These are phyloP conservation scores for Drusus annulatus DNA, from an alignment of 1,140 invertebrate species.

Conservation along the genomic window DNA sequence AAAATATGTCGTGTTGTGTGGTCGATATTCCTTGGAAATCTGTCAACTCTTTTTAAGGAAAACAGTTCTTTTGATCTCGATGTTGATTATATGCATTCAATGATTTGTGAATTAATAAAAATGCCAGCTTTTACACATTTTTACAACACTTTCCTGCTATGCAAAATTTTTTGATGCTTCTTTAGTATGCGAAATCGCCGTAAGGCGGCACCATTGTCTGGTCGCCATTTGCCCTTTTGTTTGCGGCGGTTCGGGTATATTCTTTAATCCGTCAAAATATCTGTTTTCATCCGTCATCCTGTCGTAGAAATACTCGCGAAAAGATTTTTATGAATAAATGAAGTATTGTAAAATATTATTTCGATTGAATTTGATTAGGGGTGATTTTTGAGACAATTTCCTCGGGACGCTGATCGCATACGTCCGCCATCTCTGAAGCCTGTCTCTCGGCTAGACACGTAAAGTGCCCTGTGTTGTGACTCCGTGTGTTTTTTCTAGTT, in stretches of 20 bases:
- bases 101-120: neutral
- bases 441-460: slow-evolving; percentile 54
- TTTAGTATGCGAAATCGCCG: slow-evolving; percentile 44
- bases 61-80: neutral
- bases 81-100: slow-evolving; percentile 17
- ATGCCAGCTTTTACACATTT: neutral
- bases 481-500: slow-evolving; percentile 50
- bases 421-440: slow-evolving; percentile 55
- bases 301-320: slow-evolving; percentile 44
- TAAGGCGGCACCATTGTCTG: slow-evolving; percentile 49
- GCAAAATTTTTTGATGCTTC: slow-evolving; percentile 38
- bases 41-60: slow-evolving; percentile 17
- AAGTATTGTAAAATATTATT: slow-evolving; percentile 38
- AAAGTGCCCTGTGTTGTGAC: slow-evolving; percentile 55
- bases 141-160: slow-evolving; percentile 27
- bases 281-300: slow-evolving; percentile 44
- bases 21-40: slow-evolving; percentile 32
- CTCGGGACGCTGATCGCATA: slow-evolving; percentile 49
- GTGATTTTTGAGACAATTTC: slow-evolving; percentile 49
- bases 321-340: slow-evolving; percentile 41
- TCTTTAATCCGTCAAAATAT: slow-evolving; percentile 51
- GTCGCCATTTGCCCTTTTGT: slow-evolving; percentile 55
- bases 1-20: slow-evolving; percentile 27
- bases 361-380: slow-evolving; percentile 21
- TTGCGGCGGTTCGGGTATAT: slow-evolving; percentile 39